Conservation (phyloP, 2,113 vertebrate genomes). For the Pterophyllum scalare region DNA sequence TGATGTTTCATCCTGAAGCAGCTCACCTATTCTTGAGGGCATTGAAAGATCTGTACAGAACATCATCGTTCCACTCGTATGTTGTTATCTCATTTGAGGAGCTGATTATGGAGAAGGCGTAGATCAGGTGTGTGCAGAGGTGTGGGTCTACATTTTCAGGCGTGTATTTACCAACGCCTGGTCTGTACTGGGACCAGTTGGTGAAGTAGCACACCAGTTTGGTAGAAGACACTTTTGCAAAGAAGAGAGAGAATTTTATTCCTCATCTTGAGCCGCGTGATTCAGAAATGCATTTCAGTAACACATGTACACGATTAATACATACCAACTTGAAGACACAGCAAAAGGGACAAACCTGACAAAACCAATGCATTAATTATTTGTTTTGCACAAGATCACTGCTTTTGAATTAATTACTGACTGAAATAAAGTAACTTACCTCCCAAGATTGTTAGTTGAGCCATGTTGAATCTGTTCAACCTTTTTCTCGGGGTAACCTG, state of each 20-base stretch:
- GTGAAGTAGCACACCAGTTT: slow-evolving; percentile 88
- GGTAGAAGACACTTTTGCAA: slow-evolving; percentile 77
- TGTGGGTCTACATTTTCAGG: slow-evolving; percentile 80
- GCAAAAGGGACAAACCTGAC: slow-evolving; percentile 62
- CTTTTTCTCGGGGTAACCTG: background rate
- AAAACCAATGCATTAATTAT: background rate
- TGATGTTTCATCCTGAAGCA: background rate
- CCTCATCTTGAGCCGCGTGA: background rate
- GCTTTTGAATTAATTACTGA: background rate
- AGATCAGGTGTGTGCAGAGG: slow-evolving; percentile 86
- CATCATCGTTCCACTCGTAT: slow-evolving; percentile 83
- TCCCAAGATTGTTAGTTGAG: slow-evolving; percentile 43
- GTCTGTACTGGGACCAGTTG: slow-evolving; percentile 88
- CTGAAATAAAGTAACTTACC: slow-evolving; percentile 41
- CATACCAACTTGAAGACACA: slow-evolving; percentile 73
- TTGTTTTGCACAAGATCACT: background rate
- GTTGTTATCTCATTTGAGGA: slow-evolving; percentile 80
- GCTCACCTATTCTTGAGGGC: slow-evolving; percentile 82
- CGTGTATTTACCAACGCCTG: slow-evolving; percentile 71
- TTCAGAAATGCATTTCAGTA: background rate
- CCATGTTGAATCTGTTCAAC: slow-evolving; percentile 39
- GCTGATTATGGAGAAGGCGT: slow-evolving; percentile 84
- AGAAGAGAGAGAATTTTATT: background rate
- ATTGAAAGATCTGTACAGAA: slow-evolving; percentile 83
- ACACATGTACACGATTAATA: background rate